Evolutionary conservation across 2,888 invertebrate genomes (phyloP).

Genomic region (Capitulum mitella): DNA sequence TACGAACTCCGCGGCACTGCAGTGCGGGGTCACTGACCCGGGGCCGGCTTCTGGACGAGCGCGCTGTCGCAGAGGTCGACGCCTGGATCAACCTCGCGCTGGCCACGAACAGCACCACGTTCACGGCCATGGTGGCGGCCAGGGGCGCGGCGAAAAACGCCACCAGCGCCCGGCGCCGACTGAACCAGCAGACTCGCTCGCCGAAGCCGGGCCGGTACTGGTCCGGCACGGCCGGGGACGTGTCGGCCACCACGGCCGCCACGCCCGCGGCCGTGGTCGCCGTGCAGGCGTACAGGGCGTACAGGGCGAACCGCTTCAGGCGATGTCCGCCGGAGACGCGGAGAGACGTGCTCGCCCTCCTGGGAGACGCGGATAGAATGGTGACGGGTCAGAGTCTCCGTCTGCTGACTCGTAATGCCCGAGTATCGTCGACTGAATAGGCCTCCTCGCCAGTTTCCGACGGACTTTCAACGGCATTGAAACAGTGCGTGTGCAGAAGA

Average conservation of each 20-base stretch:
- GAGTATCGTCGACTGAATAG: too few species aligned
- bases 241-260: slow-evolving; percentile 23
- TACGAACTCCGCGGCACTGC: not conserved
- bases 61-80: slow-evolving; percentile 44
- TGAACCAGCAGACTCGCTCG: slow-evolving; percentile 47
- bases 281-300: slow-evolving; percentile 46
- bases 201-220: slow-evolving; percentile 29
- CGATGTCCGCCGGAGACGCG: slow-evolving; percentile 45
- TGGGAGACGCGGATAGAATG: too few species aligned
- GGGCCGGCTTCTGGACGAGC: slow-evolving; percentile 42
- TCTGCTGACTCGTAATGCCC: too few species aligned
- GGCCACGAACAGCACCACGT: slow-evolving; percentile 45
- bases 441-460: too few species aligned
- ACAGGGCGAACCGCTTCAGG: slow-evolving; percentile 44
- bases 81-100: too few species aligned
- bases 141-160: slow-evolving; percentile 49
- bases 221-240: slow-evolving; percentile 14
- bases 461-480: too few species aligned
- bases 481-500: too few species aligned
- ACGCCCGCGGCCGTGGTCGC: slow-evolving; percentile 39
- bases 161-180: slow-evolving; percentile 46
- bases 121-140: slow-evolving; percentile 43
- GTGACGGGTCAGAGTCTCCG: too few species aligned
- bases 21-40: not conserved
- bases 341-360: too few species aligned